phyloP scores from a whole-genome alignment of 2,797 vertebrate species.

The Danio aesculapii region DNA sequence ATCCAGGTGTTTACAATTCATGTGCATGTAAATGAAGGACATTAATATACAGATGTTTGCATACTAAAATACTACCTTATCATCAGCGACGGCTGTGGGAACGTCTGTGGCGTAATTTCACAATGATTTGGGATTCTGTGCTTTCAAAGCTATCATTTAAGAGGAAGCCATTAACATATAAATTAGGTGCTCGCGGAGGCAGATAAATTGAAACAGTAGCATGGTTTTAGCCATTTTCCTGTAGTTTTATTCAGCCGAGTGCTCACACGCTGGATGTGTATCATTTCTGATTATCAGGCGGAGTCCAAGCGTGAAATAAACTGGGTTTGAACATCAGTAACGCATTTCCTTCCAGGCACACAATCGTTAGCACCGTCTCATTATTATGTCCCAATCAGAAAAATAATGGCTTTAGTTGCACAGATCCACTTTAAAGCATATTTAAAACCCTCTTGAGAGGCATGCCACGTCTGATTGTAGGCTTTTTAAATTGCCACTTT shows the following conservation, averaged over 20 bases:
- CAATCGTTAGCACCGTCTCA: not conserved
- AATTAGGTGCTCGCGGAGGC: slow-evolving; percentile 54
- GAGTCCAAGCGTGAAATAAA: slow-evolving; percentile 50
- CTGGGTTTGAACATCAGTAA: slow-evolving; percentile 30
- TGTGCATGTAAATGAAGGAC: slow-evolving; percentile 41
- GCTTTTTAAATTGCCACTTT: not conserved
- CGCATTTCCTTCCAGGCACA: slow-evolving; percentile 18
- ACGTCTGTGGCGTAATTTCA: slow-evolving; percentile 45
- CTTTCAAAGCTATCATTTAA: slow-evolving; percentile 54
- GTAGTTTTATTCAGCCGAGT: slow-evolving; percentile 28
- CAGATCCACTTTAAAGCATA: slow-evolving; percentile 13
- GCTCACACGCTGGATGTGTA: slow-evolving; percentile 21
- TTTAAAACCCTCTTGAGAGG: slow-evolving; percentile 3
- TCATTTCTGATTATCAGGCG: slow-evolving; percentile 33
- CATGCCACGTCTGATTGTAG: not conserved
- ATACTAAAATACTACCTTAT: slow-evolving; percentile 13
- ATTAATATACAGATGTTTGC: slow-evolving; percentile 27
- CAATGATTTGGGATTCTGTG: slow-evolving; percentile 42
- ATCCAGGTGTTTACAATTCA: slow-evolving; percentile 23
- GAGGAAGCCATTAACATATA: slow-evolving; percentile 62
- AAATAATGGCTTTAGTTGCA: not conserved
- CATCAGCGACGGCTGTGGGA: not conserved
- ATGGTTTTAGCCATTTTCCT: slow-evolving; percentile 21
- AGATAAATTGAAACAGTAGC: slow-evolving; percentile 32
- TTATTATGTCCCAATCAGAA: slow-evolving; percentile 28